Percentiles rank a stretch among this genome's conserved stretches.
These are phyloP conservation scores for Calyptomena viridis DNA, from an alignment of 2,113 vertebrate genomes.

Conservation along the genomic window DNA sequence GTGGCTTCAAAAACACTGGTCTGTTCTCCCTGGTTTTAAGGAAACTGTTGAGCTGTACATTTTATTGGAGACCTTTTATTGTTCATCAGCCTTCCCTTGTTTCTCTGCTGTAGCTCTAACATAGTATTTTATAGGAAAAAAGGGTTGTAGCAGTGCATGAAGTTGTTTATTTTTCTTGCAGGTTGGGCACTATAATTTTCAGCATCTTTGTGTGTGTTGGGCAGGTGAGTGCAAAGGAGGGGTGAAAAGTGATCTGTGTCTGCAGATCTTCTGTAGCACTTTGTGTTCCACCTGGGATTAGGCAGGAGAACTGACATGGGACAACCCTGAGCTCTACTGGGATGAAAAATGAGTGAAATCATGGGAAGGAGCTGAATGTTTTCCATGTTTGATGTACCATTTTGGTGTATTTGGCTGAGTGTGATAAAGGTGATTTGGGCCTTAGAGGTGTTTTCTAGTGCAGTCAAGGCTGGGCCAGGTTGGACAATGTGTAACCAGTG, in stretches of 20 bases:
- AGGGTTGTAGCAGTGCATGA: neutral
- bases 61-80: neutral
- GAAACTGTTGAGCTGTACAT: neutral
- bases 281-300: accelerated
- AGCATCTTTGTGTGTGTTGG: conserved; percentile 89
- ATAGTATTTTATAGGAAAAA: accelerated
- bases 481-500: neutral
- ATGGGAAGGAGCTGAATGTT: neutral
- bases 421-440: neutral
- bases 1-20: accelerated
- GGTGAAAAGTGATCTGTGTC: neutral
- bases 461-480: neutral
- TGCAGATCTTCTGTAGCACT: neutral
- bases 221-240: conserved; percentile 78
- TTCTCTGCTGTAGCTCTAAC: neutral
- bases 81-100: accelerated
- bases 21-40: accelerated
- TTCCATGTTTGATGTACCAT: accelerated
- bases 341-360: neutral
- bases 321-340: accelerated
- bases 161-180: conserved; percentile 41
- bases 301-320: neutral
- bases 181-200: conserved; percentile 92
- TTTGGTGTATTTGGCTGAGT: neutral
- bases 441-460: neutral